Evolutionary conservation across 2,888 invertebrate species (phyloP), one percentile per base, ranked within the genome.

Genomic region (Vesta saturnalis): DNA sequence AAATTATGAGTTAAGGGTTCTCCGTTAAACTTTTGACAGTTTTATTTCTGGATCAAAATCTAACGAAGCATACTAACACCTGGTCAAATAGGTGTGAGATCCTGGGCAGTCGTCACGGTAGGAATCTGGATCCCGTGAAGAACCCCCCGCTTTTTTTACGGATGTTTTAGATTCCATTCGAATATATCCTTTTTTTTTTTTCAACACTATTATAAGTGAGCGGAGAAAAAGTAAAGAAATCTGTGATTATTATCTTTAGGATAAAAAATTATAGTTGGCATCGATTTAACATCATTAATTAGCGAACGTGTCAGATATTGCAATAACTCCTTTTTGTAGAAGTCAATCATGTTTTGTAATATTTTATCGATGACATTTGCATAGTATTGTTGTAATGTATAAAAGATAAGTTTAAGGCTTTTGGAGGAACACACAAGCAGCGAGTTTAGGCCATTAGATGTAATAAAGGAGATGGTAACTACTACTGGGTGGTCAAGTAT

Each of bases 11-110:
- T 74, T 76, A 74, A 74, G 73, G 39, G 39, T n/a, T 39, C 39
- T n/a, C n/a, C n/a, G n/a, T n/a, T n/a, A n/a, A n/a, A n/a, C n/a
- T n/a, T 71, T 67, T 67, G 67, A 57, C 70, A 59, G 70, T 73
- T 73, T 75, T 74, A 72, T 70, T 75, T 75, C 73, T 73, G 73
- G 72, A 72, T 71, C 72, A 67, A 66, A n/a, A 43, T 64, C 65
- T 74, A 65, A 60, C 67, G 60, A 68, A 68, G 70, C 70, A 71
- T 70, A 60, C n/a, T 71, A 76, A 77, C 77, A 77, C 76, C 77
- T 77, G 77, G 77, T 70, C 74, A 61, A 69, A 54, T 67, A 76
- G 75, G 75, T 75, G 76, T 75, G 75, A 75, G 74, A 75, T 75
- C 74, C 72, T 71, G 76, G 70, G 70, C 64, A 72, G 74, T 67